Conservation (phyloP, 1,140 invertebrate species). For the Matsumurasca onukii region DNA sequence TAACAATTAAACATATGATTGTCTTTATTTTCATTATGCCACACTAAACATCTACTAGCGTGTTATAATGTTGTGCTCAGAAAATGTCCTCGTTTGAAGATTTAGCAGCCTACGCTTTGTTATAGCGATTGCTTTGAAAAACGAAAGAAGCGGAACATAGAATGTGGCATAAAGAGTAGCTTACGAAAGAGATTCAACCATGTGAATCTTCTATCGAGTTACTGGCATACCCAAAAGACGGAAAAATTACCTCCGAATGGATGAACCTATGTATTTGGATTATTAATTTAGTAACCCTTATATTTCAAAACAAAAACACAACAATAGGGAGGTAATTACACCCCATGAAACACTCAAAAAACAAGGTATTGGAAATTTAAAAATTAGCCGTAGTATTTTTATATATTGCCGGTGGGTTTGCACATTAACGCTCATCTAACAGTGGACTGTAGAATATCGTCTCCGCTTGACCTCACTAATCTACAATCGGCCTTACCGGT, state of each 20-base stretch:
- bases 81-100: not conserved
- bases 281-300: not conserved
- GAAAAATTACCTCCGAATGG: not conserved
- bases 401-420: no score
- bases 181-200: not conserved
- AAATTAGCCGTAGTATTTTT: no score
- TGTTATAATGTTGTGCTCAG: no score
- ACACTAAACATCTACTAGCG: no score
- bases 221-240: not conserved
- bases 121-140: not conserved
- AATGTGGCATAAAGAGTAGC: no score
- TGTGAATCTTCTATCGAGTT: not conserved
- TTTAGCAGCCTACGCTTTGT: not conserved
- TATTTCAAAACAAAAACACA: not conserved
- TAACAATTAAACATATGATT: no score
- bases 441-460: no score
- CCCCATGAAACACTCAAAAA: not conserved
- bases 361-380: no score
- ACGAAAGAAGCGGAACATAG: not conserved
- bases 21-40: no score
- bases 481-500: no score
- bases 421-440: no score
- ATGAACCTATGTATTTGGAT: not conserved
- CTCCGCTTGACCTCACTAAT: no score
- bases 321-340: not conserved